Conservation (phyloP, 2,113 vertebrate genomes). For the Danio rerio region DNA sequence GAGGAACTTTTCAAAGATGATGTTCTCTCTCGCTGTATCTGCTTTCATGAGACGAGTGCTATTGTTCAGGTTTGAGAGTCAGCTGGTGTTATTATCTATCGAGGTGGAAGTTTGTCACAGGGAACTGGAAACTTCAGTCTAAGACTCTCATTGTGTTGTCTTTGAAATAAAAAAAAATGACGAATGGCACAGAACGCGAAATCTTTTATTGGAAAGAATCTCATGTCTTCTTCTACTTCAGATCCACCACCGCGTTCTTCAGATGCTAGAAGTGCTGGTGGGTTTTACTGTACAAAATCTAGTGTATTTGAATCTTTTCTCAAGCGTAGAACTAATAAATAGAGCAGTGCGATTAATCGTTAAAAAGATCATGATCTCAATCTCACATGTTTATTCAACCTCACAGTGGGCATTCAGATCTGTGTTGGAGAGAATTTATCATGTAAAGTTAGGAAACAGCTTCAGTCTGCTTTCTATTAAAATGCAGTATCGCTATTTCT, state of each 20-base stretch:
- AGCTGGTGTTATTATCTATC: slow-evolving; percentile 16
- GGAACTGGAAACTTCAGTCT: slow-evolving; percentile 7
- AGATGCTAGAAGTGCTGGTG: background rate
- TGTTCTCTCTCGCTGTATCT: slow-evolving; percentile 17
- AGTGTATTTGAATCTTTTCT: background rate
- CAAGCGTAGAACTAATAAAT: too few relatives aligned
- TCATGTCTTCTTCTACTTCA: background rate
- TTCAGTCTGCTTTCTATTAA: too few relatives aligned
- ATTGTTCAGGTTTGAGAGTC: slow-evolving; percentile 37
- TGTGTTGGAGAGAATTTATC: too few relatives aligned
- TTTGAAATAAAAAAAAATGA: slow-evolving; percentile 39
- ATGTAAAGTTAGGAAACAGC: too few relatives aligned
- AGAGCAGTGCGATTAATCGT: too few relatives aligned
- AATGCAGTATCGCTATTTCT: too few relatives aligned
- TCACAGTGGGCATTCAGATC: too few relatives aligned
- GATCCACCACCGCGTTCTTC: background rate
- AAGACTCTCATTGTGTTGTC: slow-evolving; percentile 1
- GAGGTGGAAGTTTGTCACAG: slow-evolving; percentile 32
- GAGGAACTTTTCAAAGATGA: slow-evolving; percentile 39
- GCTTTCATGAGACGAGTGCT: slow-evolving; percentile 7
- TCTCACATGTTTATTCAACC: too few relatives aligned
- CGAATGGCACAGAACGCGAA: background rate
- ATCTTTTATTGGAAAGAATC: background rate
- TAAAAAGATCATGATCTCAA: too few relatives aligned
- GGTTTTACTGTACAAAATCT: background rate